Evolutionary conservation across 1,140 invertebrate genomes (phyloP).

Genomic region (Halesus radiatus): DNA sequence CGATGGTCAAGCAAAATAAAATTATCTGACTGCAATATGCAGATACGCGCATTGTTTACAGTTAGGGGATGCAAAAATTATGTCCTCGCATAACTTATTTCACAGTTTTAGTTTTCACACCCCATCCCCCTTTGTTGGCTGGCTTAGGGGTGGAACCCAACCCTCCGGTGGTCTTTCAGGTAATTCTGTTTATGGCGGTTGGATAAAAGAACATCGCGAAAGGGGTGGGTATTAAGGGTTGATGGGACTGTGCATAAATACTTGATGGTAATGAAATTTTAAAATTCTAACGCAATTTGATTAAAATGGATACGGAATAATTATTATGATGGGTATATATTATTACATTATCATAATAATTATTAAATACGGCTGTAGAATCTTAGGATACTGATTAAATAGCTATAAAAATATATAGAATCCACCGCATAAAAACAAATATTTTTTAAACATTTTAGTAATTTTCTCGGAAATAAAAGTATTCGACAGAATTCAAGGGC

Average conservation of each 20-base stretch:
- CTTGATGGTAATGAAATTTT: neutral
- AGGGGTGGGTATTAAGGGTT: neutral
- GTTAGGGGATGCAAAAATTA: constrained; percentile 48
- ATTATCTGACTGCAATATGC: constrained; percentile 12
- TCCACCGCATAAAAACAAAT: too few species aligned
- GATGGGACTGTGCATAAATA: neutral
- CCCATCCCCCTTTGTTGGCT: neutral
- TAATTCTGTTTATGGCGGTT: neutral
- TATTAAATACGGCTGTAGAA: too few species aligned
- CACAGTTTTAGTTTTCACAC: neutral
- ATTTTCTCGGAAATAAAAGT: too few species aligned
- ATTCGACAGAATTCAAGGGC: too few species aligned
- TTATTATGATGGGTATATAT: too few species aligned
- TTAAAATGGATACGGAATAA: too few species aligned
- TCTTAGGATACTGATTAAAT: too few species aligned
- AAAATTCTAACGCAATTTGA: too few species aligned
- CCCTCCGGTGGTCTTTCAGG: neutral
- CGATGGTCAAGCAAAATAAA: constrained; percentile 37
- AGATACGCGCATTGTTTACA: constrained; percentile 36
- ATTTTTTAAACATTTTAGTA: too few species aligned
- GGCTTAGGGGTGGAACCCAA: neutral
- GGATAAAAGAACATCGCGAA: constrained; percentile 17
- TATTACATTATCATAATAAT: too few species aligned
- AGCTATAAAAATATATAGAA: too few species aligned
- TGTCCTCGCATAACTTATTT: constrained; percentile 34